These are phyloP conservation scores for Sceloporus tristichus DNA, from an alignment of 2,113 vertebrate genomes.

Conservation along the genomic window DNA sequence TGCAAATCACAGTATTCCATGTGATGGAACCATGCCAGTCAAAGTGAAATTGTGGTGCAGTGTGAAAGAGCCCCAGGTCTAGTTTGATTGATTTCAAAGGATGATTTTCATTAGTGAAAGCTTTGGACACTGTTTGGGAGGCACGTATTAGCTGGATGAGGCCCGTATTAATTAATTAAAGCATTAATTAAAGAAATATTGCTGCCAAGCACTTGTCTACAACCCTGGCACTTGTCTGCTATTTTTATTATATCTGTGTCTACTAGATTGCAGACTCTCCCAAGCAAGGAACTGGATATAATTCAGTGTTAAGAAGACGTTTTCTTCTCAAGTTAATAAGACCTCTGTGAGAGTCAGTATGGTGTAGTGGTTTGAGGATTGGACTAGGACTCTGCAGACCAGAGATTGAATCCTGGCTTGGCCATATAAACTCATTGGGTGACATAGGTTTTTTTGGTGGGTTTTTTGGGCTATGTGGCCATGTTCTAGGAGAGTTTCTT, in stretches of 20 bases:
- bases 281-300: not conserved
- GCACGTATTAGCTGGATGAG: not conserved
- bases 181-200: not conserved
- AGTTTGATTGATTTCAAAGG: not conserved
- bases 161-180: not conserved
- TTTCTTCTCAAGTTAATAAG: not conserved
- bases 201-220: not conserved
- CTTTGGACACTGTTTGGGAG: not conserved
- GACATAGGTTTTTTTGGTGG: too few species aligned
- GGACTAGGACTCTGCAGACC: too few species aligned
- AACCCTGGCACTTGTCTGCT: not conserved
- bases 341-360: not conserved
- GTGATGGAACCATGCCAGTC: too few species aligned
- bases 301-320: not conserved
- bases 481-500: too few species aligned
- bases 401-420: too few species aligned
- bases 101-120: not conserved
- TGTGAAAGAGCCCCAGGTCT: not conserved
- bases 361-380: too few species aligned
- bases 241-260: not conserved
- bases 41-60: too few species aligned
- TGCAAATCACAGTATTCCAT: too few species aligned
- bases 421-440: too few species aligned
- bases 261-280: not conserved
- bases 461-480: too few species aligned